Evolutionary conservation across 2,888 invertebrate genomes (phyloP).

Genomic region (Pollenia labialis): DNA sequence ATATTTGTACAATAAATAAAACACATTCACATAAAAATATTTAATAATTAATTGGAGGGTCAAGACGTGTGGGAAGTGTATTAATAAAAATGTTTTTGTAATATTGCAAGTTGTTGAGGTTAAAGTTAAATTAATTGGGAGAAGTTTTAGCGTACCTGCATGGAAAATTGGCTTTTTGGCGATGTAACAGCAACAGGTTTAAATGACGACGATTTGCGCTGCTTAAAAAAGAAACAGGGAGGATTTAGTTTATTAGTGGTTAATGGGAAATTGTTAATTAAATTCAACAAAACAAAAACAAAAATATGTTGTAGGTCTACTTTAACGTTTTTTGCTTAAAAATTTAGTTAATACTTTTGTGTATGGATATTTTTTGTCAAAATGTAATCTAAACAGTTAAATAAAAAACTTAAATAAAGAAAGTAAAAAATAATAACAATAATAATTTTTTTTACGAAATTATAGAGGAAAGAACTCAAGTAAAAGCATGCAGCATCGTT

Average conservation of each 20-base stretch:
- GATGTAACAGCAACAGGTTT: slow-evolving; percentile 79
- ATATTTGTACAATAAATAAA: too few species aligned
- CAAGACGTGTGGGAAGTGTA: too few species aligned
- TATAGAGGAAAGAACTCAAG: slow-evolving; percentile 21
- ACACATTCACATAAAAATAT: not conserved
- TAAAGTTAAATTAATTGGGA: not conserved
- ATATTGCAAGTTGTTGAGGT: too few species aligned
- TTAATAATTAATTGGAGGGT: slow-evolving; percentile 17
- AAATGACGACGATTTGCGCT: slow-evolving; percentile 81
- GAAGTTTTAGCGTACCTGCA: slow-evolving; percentile 81
- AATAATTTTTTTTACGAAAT: slow-evolving; percentile 13
- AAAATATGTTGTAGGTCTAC: not conserved
- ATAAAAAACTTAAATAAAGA: slow-evolving; percentile 39
- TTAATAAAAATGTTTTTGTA: too few species aligned
- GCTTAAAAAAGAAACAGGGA: slow-evolving; percentile 74
- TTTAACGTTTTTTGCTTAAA: slow-evolving; percentile 26
- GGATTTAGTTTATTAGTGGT: slow-evolving; percentile 61
- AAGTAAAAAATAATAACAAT: slow-evolving; percentile 30
- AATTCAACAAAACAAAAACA: not conserved
- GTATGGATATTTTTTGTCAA: not conserved
- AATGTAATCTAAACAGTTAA: slow-evolving; percentile 35
- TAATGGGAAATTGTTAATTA: slow-evolving; percentile 63
- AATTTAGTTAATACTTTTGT: slow-evolving; percentile 38
- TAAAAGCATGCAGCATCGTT: slow-evolving; percentile 57
- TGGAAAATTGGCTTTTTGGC: slow-evolving; percentile 82